Evolutionary conservation across 2,888 invertebrate species (phyloP).

Genomic region (Alitta virens): DNA sequence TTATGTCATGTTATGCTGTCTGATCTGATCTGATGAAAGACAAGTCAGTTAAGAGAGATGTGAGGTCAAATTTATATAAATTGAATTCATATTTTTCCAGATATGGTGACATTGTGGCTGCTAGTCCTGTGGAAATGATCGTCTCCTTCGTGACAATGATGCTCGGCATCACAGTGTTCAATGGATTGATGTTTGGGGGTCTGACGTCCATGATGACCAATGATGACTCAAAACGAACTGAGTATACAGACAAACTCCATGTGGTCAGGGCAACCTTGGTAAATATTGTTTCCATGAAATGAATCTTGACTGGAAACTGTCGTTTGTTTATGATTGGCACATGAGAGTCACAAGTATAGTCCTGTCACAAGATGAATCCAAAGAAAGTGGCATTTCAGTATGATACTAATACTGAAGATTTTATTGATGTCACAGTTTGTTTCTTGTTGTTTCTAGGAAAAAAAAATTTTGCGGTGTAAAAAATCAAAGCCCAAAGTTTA

Average conservation of each 20-base stretch:
- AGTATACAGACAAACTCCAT: slow-evolving; percentile 19
- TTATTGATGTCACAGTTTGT: too few species aligned
- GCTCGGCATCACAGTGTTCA: slow-evolving; percentile 27
- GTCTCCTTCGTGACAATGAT: slow-evolving; percentile 26
- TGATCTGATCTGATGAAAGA: too few species aligned
- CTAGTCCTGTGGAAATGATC: slow-evolving; percentile 12
- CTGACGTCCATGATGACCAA: slow-evolving; percentile 32
- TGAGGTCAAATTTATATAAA: too few species aligned
- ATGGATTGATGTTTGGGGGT: slow-evolving; percentile 31
- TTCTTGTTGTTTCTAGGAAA: too few species aligned
- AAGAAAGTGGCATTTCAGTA: too few species aligned
- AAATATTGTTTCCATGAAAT: background rate
- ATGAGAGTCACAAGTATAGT: background rate
- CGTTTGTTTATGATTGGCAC: background rate
- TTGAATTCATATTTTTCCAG: too few species aligned
- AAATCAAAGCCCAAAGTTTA: too few species aligned
- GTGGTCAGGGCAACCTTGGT: slow-evolving; percentile 22
- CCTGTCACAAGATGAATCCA: too few species aligned
- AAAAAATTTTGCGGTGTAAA: too few species aligned
- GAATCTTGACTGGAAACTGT: background rate
- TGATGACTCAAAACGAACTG: slow-evolving; percentile 18
- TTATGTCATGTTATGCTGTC: too few species aligned
- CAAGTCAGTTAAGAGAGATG: too few species aligned
- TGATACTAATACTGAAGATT: too few species aligned
- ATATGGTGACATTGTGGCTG: slow-evolving; percentile 28